Percentiles rank a stretch among this genome's conserved stretches.
These are phyloP conservation scores for Girardinus metallicus DNA, from an alignment of 2,797 vertebrate genomes.

Conservation along the genomic window DNA sequence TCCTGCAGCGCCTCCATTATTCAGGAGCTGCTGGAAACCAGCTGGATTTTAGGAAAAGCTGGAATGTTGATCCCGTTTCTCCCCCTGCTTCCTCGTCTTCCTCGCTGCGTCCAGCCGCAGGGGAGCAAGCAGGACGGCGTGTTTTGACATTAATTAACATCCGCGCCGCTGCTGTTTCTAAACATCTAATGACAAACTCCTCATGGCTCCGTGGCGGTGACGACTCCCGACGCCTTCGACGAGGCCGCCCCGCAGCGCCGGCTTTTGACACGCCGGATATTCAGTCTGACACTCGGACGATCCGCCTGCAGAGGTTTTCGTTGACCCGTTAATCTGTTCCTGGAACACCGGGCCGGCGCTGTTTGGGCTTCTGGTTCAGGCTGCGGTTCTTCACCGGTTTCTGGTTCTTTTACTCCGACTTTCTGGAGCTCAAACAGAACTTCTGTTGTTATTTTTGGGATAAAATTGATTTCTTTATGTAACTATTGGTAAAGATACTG, in stretches of 20 bases:
- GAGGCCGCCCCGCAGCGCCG: background rate
- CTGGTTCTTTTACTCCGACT: background rate
- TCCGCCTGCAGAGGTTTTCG: constrained; percentile 20
- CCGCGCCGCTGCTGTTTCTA: constrained; percentile 11
- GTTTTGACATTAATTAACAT: constrained; percentile 40
- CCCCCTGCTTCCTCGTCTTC: too few species aligned
- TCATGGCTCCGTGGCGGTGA: constrained; percentile 27
- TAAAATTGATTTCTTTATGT: background rate
- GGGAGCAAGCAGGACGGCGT: constrained; percentile 4
- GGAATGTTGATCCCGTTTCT: background rate
- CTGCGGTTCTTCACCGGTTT: background rate
- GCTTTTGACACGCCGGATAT: constrained; percentile 37
- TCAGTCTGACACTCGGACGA: constrained; percentile 34
- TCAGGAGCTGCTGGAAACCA: constrained; percentile 6
- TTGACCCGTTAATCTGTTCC: constrained; percentile 45
- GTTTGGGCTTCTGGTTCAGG: constrained; percentile 9
- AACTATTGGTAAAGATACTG: background rate
- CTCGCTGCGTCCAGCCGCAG: background rate
- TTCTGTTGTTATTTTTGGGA: background rate
- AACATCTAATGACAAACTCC: constrained; percentile 32
- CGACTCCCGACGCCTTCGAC: constrained; percentile 7
- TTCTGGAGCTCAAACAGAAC: background rate
- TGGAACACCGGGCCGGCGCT: constrained; percentile 4
- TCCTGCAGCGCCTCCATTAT: constrained; percentile 4
- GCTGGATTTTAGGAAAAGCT: background rate